These are phyloP conservation scores for Thalassoma bifasciatum DNA, from an alignment of 2,113 vertebrate genomes.

Conservation along the genomic window DNA sequence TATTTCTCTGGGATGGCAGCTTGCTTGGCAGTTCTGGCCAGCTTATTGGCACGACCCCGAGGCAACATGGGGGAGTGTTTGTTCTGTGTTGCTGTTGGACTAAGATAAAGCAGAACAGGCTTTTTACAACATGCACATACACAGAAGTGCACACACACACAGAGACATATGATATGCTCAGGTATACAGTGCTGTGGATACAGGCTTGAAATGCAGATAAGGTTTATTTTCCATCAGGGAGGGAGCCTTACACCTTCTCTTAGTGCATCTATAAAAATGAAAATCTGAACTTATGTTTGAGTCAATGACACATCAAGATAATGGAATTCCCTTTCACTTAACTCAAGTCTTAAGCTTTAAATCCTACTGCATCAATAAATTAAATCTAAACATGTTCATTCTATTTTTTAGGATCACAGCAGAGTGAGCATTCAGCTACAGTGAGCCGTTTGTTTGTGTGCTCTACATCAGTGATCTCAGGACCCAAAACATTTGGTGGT, in stretches of 20 bases:
- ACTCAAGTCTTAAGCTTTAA: no score
- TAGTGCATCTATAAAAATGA: neutral
- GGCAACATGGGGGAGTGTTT: constrained; percentile 78
- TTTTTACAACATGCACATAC: constrained; percentile 62
- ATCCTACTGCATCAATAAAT: neutral
- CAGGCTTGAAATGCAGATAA: constrained; percentile 15
- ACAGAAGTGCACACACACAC: neutral
- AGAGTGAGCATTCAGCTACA: constrained; percentile 7
- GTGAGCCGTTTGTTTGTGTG: constrained; percentile 20
- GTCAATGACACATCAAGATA: neutral
- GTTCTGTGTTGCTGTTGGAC: constrained; percentile 79
- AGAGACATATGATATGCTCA: constrained; percentile 43
- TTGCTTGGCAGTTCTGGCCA: constrained; percentile 75
- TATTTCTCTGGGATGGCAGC: constrained; percentile 73
- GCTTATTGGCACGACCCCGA: constrained; percentile 76
- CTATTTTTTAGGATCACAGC: neutral
- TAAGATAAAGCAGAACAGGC: constrained; percentile 80
- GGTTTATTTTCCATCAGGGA: constrained; percentile 10
- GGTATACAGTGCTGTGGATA: constrained; percentile 11
- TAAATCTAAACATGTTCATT: neutral
- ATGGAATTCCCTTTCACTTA: no score
- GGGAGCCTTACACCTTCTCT: neutral
- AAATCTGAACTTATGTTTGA: neutral
- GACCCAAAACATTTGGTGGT: constrained; percentile 46
- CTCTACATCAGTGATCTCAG: constrained; percentile 16